phyloP scores from a whole-genome alignment of 1,140 invertebrate genomes.

The Ridgeia piscesae region DNA sequence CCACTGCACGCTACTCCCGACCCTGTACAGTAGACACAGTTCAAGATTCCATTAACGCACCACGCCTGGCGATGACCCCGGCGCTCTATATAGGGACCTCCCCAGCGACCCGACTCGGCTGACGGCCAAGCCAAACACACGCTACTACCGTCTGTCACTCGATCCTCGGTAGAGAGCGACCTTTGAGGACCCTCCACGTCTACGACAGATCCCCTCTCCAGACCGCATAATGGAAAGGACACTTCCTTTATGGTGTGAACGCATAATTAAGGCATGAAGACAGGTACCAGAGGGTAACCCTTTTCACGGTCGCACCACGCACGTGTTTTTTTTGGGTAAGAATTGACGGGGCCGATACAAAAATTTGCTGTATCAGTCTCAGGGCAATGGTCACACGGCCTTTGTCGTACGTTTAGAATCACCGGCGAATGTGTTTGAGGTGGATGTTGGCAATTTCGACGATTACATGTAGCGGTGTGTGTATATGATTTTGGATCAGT shows the following conservation, averaged over 20 bases:
- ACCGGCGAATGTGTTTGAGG: too few species aligned
- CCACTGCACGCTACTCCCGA: not conserved
- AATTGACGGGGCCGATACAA: too few species aligned
- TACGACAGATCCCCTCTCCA: not conserved
- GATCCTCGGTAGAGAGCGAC: too few species aligned
- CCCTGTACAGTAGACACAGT: not conserved
- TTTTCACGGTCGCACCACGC: not conserved
- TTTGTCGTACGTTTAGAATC: too few species aligned
- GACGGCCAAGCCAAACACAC: not conserved
- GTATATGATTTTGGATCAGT: too few species aligned
- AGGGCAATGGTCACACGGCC: too few species aligned
- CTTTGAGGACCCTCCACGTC: not conserved
- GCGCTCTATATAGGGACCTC: not conserved
- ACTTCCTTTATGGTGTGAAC: not conserved
- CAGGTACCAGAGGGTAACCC: not conserved
- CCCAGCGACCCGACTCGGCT: not conserved
- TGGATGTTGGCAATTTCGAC: too few species aligned
- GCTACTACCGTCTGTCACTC: not conserved
- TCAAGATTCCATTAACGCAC: not conserved
- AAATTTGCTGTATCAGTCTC: too few species aligned
- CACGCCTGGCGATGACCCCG: not conserved
- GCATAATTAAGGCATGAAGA: not conserved
- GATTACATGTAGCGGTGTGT: too few species aligned
- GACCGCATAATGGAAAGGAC: not conserved
- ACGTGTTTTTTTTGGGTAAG: not conserved